These are phyloP conservation scores for Sander vitreus DNA, from an alignment of 2,113 vertebrate species.

Conservation along the genomic window DNA sequence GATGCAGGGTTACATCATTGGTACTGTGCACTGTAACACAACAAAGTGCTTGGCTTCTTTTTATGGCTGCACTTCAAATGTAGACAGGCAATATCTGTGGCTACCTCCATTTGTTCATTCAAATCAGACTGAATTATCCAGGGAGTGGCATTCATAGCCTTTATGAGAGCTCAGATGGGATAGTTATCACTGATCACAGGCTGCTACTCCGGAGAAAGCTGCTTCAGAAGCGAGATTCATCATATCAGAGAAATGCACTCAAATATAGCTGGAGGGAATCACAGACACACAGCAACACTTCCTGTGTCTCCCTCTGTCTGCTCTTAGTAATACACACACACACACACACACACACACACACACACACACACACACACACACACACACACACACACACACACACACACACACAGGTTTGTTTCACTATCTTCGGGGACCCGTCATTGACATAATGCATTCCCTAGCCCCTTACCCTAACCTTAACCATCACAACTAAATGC, in stretches of 20 bases:
- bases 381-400: background rate
- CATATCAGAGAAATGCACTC: slow-evolving; percentile 39
- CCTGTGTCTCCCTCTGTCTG: slow-evolving; percentile 9
- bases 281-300: slow-evolving; percentile 16
- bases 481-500: too few species aligned
- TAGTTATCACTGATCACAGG: slow-evolving; percentile 43
- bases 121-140: slow-evolving; percentile 23
- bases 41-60: slow-evolving; percentile 19
- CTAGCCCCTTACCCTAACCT: too few species aligned
- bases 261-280: slow-evolving; percentile 39
- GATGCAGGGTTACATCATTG: background rate
- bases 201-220: slow-evolving; percentile 31
- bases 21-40: background rate
- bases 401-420: background rate
- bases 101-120: slow-evolving; percentile 6
- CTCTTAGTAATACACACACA: background rate
- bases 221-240: slow-evolving; percentile 49
- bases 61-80: slow-evolving; percentile 19
- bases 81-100: background rate
- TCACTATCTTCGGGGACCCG: too few species aligned
- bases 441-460: too few species aligned
- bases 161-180: slow-evolving; percentile 33
- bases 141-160: slow-evolving; percentile 12
- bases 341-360: background rate
- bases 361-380: background rate